These are phyloP conservation scores for Cottoperca gobio DNA, from an alignment of 2,797 vertebrate species.

Conservation along the genomic window DNA sequence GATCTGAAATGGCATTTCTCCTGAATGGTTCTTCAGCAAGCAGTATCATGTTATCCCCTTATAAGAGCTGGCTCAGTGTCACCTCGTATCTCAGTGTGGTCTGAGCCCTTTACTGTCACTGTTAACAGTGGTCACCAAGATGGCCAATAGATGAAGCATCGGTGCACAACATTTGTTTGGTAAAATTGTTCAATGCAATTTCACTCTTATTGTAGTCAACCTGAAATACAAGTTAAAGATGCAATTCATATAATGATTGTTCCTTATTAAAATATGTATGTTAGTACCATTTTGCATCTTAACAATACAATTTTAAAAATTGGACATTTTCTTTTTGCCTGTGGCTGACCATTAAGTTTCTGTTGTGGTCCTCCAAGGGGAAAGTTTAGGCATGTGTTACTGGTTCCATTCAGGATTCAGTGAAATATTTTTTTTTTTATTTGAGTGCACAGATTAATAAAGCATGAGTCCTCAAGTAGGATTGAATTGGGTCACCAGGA, in stretches of 20 bases:
- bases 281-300: too few species aligned
- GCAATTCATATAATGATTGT: background rate
- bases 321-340: too few species aligned
- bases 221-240: background rate
- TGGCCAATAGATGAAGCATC: background rate
- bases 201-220: background rate
- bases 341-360: too few species aligned
- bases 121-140: slow-evolving; percentile 28
- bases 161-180: background rate
- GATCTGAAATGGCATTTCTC: slow-evolving; percentile 39
- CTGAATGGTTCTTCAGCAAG: slow-evolving; percentile 49
- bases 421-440: background rate
- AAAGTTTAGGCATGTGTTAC: too few species aligned
- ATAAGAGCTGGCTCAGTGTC: slow-evolving; percentile 52
- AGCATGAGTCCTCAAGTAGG: background rate
- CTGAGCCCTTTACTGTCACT: slow-evolving; percentile 29
- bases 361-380: too few species aligned
- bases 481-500: background rate
- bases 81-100: slow-evolving; percentile 38
- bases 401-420: background rate
- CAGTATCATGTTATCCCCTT: slow-evolving; percentile 33
- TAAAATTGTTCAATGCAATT: background rate
- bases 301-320: too few species aligned
- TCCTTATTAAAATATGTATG: too few species aligned
- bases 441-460: slow-evolving; percentile 1